Conservation (phyloP, 2,888 invertebrate genomes). For the Cheilosia pagana region DNA sequence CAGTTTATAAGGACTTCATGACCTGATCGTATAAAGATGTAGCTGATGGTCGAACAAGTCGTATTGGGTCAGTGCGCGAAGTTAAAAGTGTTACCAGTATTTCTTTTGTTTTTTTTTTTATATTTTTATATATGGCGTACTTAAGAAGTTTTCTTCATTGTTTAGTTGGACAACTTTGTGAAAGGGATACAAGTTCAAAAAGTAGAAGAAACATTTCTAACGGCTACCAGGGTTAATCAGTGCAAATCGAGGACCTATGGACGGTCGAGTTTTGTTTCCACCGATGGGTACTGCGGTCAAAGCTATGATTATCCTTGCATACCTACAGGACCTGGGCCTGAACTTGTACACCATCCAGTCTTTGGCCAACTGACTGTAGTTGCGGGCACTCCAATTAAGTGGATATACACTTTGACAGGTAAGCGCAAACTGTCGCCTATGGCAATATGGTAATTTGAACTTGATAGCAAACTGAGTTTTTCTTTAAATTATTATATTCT, state of each 20-base stretch:
- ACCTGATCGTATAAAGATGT: slow-evolving; percentile 34
- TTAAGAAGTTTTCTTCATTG: slow-evolving; percentile 44
- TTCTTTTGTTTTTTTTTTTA: slow-evolving; percentile 54
- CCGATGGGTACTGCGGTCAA: too few relatives aligned
- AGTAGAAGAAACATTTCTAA: slow-evolving; percentile 6
- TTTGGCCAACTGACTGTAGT: too few relatives aligned
- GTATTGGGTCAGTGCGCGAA: slow-evolving; percentile 34
- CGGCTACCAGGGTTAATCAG: slow-evolving; percentile 16
- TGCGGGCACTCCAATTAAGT: too few relatives aligned
- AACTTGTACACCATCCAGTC: too few relatives aligned
- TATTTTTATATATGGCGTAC: slow-evolving; percentile 58
- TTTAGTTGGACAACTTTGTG: slow-evolving; percentile 46
- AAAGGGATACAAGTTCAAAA: slow-evolving; percentile 37
- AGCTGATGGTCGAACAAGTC: background rate
- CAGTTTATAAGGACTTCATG: slow-evolving; percentile 51
- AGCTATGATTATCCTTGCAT: too few relatives aligned
- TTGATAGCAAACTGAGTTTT: too few relatives aligned
- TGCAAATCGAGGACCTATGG: background rate
- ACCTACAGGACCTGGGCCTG: too few relatives aligned
- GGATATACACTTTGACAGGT: too few relatives aligned
- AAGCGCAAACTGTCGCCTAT: too few relatives aligned
- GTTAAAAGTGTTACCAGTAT: slow-evolving; percentile 57
- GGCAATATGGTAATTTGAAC: too few relatives aligned
- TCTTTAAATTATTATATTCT: too few relatives aligned
- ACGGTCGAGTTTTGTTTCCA: too few relatives aligned